Evolutionary conservation across 2,888 invertebrate species (phyloP), one percentile per base, ranked within the genome.

Genomic region (Sturmia bella): DNA sequence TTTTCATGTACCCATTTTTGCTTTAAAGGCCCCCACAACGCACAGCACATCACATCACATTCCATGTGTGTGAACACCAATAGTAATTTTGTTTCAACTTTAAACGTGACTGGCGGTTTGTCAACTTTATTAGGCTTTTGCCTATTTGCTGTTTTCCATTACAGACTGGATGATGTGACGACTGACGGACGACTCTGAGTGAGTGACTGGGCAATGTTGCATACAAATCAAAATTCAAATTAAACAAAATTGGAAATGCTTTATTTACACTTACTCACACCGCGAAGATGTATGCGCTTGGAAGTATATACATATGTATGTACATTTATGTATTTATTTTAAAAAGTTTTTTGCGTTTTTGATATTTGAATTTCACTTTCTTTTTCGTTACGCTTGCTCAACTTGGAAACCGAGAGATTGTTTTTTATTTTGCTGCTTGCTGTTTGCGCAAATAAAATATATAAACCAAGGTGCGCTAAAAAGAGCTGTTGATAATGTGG

Each of bases 321-420:
- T 43, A 48, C 24, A 13, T 11, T n/a, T n/a, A n/a, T 54, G 50
- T 6, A 52, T 52, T 19, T 57, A 7, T 32, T 9, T 32, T n/a
- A n/a, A n/a, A 32, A 32, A 32, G 32, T 32, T 48, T 15, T 41
- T 69, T 41, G 37, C 27, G 39, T 37, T 68, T 69, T 73, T 48
- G 64, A 78, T 87, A 87, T 88, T 88, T 87, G 86, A 88, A 89
- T 88, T 88, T 88, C 88, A 88, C 88, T 89, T 88, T 88, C 88
- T 88, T 88, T 89, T 89, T 88, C 88, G 88, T 87, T 89, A 86
- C 89, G 87, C 87, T 87, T 86, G 85, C 87, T 54, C 66, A 78
- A 78, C 69, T 82, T 64, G 64, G 52, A 77, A 78, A 48, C 39
- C 32, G 72, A 81, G 37, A 68, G 61, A 59, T 64, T 73, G 68